Percentiles rank a stretch among this genome's conserved stretches.
Evolutionary conservation across 2,113 vertebrate genomes (phyloP).

Genomic region (Mesitornis unicolor): DNA sequence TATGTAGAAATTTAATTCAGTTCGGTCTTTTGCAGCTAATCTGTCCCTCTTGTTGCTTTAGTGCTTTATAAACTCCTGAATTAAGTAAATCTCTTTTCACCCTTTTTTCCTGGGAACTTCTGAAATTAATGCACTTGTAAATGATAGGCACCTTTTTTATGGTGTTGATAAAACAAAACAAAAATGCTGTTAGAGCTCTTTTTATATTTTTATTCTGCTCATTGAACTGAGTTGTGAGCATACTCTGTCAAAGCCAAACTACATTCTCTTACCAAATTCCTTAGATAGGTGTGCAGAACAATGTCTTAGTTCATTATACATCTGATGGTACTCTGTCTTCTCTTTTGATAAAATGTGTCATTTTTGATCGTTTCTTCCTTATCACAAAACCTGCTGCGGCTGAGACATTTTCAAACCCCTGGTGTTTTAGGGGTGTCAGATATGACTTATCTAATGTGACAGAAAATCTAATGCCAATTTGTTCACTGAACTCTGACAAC

Average conservation of each 20-base stretch:
- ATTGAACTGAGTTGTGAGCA: neutral
- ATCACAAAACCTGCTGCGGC: neutral
- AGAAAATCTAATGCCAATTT: neutral
- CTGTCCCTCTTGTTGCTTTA: neutral
- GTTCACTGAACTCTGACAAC: constrained; percentile 19
- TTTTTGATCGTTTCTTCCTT: neutral
- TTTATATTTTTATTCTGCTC: neutral
- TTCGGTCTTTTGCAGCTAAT: neutral
- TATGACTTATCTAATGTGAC: neutral
- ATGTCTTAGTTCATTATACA: neutral
- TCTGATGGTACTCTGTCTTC: neutral
- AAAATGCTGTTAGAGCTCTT: neutral
- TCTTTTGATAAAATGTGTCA: neutral
- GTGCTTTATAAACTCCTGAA: neutral
- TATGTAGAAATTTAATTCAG: neutral
- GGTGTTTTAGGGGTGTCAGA: neutral
- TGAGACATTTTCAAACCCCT: neutral
- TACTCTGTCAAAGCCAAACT: neutral
- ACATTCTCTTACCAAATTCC: neutral
- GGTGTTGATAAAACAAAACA: neutral
- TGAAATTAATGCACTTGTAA: neutral
- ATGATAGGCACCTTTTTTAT: neutral
- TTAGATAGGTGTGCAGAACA: neutral
- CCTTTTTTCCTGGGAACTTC: neutral
- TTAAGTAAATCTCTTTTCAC: neutral